phyloP scores from a whole-genome alignment of 2,113 vertebrate species.

The Poeciliopsis occidentalis region DNA sequence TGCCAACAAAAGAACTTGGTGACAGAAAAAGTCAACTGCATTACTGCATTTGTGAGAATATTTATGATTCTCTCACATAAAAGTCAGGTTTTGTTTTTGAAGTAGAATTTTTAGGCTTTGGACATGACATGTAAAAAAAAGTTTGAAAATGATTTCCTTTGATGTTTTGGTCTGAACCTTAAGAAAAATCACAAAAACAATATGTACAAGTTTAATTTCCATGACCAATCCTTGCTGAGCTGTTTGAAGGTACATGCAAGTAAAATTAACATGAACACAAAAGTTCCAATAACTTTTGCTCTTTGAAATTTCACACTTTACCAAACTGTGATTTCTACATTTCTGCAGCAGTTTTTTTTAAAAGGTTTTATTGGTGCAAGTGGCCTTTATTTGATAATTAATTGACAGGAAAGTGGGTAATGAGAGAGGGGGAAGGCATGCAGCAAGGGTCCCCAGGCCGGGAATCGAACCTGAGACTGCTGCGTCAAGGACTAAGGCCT shows the following conservation, averaged over 20 bases:
- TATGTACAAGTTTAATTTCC: conserved; percentile 32
- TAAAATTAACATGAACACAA: not conserved
- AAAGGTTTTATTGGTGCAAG: no score
- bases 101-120: not conserved
- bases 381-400: no score
- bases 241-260: not conserved
- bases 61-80: not conserved
- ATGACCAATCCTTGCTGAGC: not conserved
- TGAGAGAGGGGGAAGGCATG: no score
- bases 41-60: not conserved
- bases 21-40: no score
- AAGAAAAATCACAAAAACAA: conserved; percentile 32
- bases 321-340: no score
- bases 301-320: no score
- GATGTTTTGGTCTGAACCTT: conserved; percentile 14
- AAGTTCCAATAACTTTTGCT: not conserved
- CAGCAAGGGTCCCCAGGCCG: no score
- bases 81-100: no score
- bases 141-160: conserved; percentile 7
- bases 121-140: not conserved
- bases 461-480: no score
- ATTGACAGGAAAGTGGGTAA: no score
- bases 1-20: no score
- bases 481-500: no score
- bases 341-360: not conserved